Base-by-base conservation (phyloP, 2,797 vertebrate genomes). In the Gambusia yucatana region DNA sequence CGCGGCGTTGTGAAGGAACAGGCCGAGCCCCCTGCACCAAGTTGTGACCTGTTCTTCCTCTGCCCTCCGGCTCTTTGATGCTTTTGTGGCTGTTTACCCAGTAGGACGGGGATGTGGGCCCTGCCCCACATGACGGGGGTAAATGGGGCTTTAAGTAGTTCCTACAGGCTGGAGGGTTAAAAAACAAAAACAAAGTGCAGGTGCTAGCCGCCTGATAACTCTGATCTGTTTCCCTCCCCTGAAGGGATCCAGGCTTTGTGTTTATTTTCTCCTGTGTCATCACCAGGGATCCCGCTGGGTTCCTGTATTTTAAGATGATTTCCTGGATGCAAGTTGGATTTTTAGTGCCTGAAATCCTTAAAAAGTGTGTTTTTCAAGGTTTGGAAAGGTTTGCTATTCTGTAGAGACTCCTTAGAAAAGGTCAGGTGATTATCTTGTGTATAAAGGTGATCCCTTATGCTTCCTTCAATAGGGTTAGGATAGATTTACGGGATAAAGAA, bases 51-150 rank as follows among this genome's bases (percentile, higher is more conserved):
- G 93, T 89, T 92, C 91, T 74, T 85, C 86, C 84, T 87, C 79
- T 89, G 70, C 87, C 91, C 90, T 84, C 80, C 82, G 65, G 87
- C 81, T 87, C 93, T 94, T 94, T 93, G 93, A 94, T 93, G 92
- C 90, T 81, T 95, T 95, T 95, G 92, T 94, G 92, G 87, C 80
- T 93, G 90, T 94, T 95, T 95, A 92, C 88, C 87, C 89, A 93
- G 89, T 92, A 89, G 84, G 91, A 93, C 91, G 91, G 89, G 80
- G 91, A 93, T 93, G 88, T 89, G 92, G 92, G 89, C 82, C 82
- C 78, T 48, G 63, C 84, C 91, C 87, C 86, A 81, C 84, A 93
- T 91, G 39, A 25, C 25, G 89, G 83, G 86, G 91, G 91, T 90
- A 92, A 88, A 93, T 86, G 88, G 87, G 81, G 84, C 86, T 93